Conservation (phyloP, 2,888 invertebrate species). For the Drepanosiphum platanoidis region DNA sequence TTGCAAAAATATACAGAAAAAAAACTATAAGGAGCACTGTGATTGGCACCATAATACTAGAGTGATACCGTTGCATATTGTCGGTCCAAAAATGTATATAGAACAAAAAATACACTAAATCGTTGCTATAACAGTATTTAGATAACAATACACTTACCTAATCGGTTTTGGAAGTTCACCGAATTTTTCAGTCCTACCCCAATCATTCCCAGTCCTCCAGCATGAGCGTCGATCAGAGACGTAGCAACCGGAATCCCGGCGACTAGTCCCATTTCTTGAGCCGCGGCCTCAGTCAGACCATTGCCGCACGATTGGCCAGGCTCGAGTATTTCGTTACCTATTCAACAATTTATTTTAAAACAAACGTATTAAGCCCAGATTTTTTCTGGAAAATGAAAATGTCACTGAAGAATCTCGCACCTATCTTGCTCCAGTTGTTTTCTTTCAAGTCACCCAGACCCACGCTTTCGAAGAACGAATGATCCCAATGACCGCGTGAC, state of each 20-base stretch:
- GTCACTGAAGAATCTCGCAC: constrained; percentile 67
- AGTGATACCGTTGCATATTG: no score
- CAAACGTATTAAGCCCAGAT: no score
- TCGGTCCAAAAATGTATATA: no score
- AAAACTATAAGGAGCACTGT: no score
- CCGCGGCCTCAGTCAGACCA: constrained; percentile 74
- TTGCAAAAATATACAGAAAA: no score
- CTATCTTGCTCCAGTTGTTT: constrained; percentile 78
- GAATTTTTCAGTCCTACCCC: constrained; percentile 67
- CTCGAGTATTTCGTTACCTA: constrained; percentile 72
- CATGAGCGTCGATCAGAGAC: constrained; percentile 95
- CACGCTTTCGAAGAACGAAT: constrained; percentile 76
- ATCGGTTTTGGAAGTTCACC: constrained; percentile 9
- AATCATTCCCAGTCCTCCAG: constrained; percentile 89
- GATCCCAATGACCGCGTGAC: constrained; percentile 76
- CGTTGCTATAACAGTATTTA: no score
- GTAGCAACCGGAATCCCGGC: constrained; percentile 83
- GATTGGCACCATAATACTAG: no score
- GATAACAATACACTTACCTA: constrained; percentile 5
- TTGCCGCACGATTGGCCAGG: constrained; percentile 79
- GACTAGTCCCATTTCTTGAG: constrained; percentile 76
- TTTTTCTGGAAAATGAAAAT: no score
- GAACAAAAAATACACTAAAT: no score
- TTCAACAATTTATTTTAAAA: constrained; percentile 45
- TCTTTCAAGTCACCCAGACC: constrained; percentile 79